Evolutionary conservation across 1,140 invertebrate genomes (phyloP), one percentile per base, ranked within the genome.

Genomic region (Atta colombica): DNA sequence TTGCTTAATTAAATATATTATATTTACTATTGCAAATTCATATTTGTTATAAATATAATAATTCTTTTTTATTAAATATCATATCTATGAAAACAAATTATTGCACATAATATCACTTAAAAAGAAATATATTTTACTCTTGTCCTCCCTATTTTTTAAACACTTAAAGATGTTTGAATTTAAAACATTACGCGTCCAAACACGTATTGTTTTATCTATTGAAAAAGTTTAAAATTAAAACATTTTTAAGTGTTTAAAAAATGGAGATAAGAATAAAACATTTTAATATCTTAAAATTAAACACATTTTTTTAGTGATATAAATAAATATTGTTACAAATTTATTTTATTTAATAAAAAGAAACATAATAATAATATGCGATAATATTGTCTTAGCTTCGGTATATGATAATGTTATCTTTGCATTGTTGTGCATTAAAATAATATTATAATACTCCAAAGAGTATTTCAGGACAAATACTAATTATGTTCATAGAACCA

Each of bases 401-500:
- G 7, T 58, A 58, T 58, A 80, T 61, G 3, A 31, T 84, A 49
- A 74, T 14, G 28, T 49, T 16, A 3, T 71, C 28, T 25, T 25
- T 1, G n/a, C 7, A 21, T 21, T 58, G 18, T 21, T 1, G 55
- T 58, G 3, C 8, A n/a, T 31, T n/a, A 3, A 78, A 66, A 2
- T 65, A 78, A 35, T 66, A 35, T 31, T 65, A 21, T 60, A 39
- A 58, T 61, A 72, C 31, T 3, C 0, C 51, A 16, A 84, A 12
- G 53, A 55, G 18, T 49, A 25, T 74, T 87, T 84, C 69, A 14
- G n/a, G 18, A 25, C 68, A 87, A 84, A 45, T 65, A 65, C n/a
- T 77, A 85, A 85, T 63, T 14, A 63, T 65, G 45, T 87, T 74
- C 60, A 74, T 45, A 16, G 55, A 87, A 84, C 31, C 5, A 49